A percentile compares a stretch with the other conserved stretches of the same genome.
These are phyloP conservation scores for Glandiceps talaboti DNA, from an alignment of 53 echinoderm and acorn worm species.

Conservation along the genomic window DNA sequence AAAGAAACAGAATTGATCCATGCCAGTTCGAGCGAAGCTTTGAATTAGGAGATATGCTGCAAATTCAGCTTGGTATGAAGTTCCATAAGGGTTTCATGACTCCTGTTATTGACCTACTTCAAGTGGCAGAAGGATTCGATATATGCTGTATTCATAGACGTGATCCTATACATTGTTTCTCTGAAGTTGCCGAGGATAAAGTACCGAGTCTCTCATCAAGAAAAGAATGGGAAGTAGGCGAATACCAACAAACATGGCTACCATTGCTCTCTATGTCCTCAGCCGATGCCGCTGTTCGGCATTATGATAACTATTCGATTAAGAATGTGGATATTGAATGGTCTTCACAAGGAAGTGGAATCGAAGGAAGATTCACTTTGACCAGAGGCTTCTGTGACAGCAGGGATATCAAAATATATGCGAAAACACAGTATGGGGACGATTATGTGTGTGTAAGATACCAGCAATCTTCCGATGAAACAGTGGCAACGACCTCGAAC, in stretches of 20 bases:
- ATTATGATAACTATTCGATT: background rate
- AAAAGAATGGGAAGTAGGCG: background rate
- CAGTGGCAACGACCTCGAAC: background rate
- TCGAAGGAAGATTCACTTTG: background rate
- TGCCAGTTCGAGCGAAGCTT: background rate
- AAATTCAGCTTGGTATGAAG: background rate
- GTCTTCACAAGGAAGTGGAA: background rate
- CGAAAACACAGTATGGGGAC: background rate
- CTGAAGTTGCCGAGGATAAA: background rate
- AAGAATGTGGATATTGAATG: background rate
- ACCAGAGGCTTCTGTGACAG: background rate
- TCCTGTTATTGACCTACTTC: background rate
- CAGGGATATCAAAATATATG: background rate
- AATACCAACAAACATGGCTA: background rate
- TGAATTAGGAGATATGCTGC: background rate
- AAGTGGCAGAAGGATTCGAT: background rate
- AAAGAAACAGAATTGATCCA: background rate
- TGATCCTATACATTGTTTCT: slow-evolving; percentile 1
- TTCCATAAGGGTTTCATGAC: background rate
- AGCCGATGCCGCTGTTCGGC: background rate
- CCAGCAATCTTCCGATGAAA: background rate
- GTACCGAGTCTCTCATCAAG: background rate
- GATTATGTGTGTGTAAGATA: background rate
- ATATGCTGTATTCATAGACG: background rate
- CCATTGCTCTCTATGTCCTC: background rate